Conservation (phyloP, 2,888 invertebrate genomes). For the Mechanitis messenoides region DNA sequence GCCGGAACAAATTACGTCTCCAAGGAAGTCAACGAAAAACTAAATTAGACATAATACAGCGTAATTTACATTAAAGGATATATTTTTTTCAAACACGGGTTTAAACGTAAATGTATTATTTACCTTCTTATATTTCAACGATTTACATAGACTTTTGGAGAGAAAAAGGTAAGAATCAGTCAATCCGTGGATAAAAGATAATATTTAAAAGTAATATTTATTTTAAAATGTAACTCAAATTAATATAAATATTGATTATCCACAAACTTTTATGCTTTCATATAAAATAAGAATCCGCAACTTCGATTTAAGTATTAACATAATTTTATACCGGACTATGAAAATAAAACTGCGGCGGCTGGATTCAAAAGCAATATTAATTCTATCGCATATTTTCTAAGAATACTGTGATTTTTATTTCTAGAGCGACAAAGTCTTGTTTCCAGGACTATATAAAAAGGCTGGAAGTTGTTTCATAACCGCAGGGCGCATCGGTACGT, state of each 20-base stretch:
- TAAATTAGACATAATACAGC: slow-evolving; percentile 5
- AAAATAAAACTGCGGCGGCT: slow-evolving; percentile 49
- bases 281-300: slow-evolving; percentile 28
- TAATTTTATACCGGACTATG: slow-evolving; percentile 57
- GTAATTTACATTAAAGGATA: not conserved
- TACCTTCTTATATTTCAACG: no score
- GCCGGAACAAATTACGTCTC: slow-evolving; percentile 62
- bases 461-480: slow-evolving; percentile 19
- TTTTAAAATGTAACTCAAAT: not conserved
- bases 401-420: slow-evolving; percentile 33
- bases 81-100: not conserved
- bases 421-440: not conserved
- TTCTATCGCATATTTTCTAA: slow-evolving; percentile 23
- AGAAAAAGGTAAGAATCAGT: not conserved
- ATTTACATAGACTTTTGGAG: no score
- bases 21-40: slow-evolving; percentile 40
- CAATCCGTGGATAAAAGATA: not conserved
- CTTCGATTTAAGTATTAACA: slow-evolving; percentile 45
- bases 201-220: not conserved
- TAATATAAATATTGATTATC: slow-evolving; percentile 18
- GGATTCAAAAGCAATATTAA: slow-evolving; percentile 30
- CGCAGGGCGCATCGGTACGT: slow-evolving; percentile 37
- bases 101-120: no score
- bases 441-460: not conserved
- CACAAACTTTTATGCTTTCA: slow-evolving; percentile 26